Conservation (phyloP, 1,140 invertebrate genomes). For the Galendromus occidentalis region DNA sequence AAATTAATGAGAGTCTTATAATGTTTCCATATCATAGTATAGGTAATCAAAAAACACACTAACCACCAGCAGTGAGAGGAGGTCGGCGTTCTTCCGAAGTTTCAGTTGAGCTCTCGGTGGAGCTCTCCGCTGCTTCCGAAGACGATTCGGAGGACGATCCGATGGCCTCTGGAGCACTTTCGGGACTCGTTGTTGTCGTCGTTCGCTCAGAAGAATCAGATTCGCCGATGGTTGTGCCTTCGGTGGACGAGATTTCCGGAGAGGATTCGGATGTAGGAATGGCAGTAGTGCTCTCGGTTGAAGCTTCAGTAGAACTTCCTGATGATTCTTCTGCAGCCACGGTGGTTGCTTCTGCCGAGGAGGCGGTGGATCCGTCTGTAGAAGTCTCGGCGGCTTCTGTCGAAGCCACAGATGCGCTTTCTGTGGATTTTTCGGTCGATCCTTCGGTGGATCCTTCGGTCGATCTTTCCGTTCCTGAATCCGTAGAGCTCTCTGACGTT, state of each 20-base stretch:
- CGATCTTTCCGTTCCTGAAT: not conserved
- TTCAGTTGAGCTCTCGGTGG: not conserved
- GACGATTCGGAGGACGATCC: not conserved
- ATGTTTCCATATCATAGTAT: not conserved
- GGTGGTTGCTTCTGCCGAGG: not conserved
- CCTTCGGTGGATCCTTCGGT: not conserved
- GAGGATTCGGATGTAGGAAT: not conserved
- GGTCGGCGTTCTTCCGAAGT: not conserved
- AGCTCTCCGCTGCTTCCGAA: not conserved
- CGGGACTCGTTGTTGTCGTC: conserved; percentile 11
- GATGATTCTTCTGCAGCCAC: conserved; percentile 13
- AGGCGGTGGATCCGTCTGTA: conserved; percentile 13
- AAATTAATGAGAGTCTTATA: not conserved
- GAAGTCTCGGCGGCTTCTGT: not conserved
- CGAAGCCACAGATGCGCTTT: conserved; percentile 17
- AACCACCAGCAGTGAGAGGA: not conserved
- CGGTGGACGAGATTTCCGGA: not conserved
- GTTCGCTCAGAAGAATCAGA: not conserved
- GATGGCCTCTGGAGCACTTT: conserved; percentile 14
- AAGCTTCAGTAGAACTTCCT: conserved; percentile 15
- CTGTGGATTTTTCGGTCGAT: conserved; percentile 19
- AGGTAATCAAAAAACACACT: not conserved
- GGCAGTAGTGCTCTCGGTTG: not conserved
- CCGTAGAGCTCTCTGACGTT: not conserved
- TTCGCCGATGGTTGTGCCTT: not conserved